Evolutionary conservation across 2,888 invertebrate species (phyloP).

Genomic region (Lepidocyrtoides sp.): DNA sequence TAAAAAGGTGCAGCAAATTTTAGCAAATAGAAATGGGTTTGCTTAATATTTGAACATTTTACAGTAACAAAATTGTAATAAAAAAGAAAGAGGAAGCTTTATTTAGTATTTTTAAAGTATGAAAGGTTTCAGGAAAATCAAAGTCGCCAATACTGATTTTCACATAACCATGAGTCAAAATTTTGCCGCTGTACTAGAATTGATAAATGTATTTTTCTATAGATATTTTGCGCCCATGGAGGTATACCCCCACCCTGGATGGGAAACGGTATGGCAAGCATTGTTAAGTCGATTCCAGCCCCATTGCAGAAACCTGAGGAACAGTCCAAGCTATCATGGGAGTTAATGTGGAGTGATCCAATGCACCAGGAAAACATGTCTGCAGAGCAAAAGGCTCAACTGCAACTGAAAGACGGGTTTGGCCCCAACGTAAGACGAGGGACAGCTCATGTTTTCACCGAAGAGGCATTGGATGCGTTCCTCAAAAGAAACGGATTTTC

Average conservation of each 20-base stretch:
- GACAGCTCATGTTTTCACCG: conserved; percentile 92
- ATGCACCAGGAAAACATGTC: conserved; percentile 87
- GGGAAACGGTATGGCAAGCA: conserved; percentile 89
- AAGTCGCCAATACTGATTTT: no score
- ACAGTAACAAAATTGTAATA: no score
- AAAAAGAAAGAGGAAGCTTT: no score
- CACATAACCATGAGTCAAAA: no score
- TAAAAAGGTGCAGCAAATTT: conserved; percentile 88
- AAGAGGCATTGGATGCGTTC: conserved; percentile 90
- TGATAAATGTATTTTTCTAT: no score
- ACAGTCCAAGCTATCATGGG: conserved; percentile 92
- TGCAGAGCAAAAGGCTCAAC: conserved; percentile 85
- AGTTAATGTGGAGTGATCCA: conserved; percentile 93
- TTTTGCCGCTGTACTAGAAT: no score
- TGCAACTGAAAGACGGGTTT: conserved; percentile 90
- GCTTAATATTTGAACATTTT: no score
- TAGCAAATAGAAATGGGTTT: no score
- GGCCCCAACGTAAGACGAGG: conserved; percentile 90
- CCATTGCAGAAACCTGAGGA: conserved; percentile 90
- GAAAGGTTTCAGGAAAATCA: no score
- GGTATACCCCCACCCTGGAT: conserved; percentile 92
- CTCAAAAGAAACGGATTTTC: conserved; percentile 90
- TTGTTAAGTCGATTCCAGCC: conserved; percentile 90
- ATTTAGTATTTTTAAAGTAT: no score
- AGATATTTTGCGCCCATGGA: conserved; percentile 93